phyloP scores from a whole-genome alignment of 1,140 invertebrate genomes.

The Onthophagus taurus region DNA sequence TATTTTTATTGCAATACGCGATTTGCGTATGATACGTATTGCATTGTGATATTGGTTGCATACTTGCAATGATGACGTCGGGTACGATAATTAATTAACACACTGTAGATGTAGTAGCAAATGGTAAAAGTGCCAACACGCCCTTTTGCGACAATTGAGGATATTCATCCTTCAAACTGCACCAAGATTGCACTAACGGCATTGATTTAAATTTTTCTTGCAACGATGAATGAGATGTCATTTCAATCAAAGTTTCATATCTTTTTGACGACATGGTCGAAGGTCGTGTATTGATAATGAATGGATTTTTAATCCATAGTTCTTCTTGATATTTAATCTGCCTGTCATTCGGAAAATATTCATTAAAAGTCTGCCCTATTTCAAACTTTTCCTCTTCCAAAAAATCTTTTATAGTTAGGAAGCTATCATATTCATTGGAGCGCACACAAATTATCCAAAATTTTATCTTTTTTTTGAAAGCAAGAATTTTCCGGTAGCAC shows the following conservation, averaged over 20 bases:
- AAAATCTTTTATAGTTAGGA: not conserved
- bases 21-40: no score
- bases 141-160: not conserved
- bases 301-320: not conserved
- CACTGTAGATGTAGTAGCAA: not conserved
- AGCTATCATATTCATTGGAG: constrained; percentile 2
- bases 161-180: constrained; percentile 1
- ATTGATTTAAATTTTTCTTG: not conserved
- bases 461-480: constrained; percentile 9
- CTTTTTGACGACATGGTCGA: no score
- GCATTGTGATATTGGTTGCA: no score
- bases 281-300: not conserved
- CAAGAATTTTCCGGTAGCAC: constrained; percentile 3
- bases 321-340: no score
- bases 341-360: not conserved
- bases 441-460: constrained; percentile 3
- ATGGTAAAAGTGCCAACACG: constrained; percentile 1
- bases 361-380: not conserved
- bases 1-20: no score
- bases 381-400: constrained; percentile 1
- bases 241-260: no score
- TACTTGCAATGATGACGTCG: no score
- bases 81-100: no score
- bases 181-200: not conserved
- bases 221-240: not conserved